phyloP scores from a whole-genome alignment of 2,888 invertebrate species.

The Ommatoiulus sabulosus region DNA sequence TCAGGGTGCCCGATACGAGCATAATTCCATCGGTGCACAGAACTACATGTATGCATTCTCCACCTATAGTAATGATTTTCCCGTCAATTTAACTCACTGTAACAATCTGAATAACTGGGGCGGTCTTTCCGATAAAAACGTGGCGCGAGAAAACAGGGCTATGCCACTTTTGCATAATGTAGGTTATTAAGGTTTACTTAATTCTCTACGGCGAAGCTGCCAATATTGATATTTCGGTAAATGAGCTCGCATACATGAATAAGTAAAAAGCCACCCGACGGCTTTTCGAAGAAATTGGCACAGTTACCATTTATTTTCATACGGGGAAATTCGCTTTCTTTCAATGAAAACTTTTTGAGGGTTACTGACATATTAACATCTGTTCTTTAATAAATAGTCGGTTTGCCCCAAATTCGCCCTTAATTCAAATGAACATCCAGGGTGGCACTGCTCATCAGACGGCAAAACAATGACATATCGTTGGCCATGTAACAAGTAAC shows the following conservation, averaged over 20 bases:
- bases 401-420: neutral
- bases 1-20: neutral
- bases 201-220: neutral
- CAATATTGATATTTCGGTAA: conserved; percentile 10
- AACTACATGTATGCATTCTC: neutral
- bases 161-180: conserved; percentile 13
- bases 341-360: neutral
- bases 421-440: neutral
- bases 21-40: neutral
- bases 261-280: neutral
- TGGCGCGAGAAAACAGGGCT: conserved; percentile 31
- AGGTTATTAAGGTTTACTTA: conserved; percentile 32
- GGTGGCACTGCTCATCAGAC: neutral
- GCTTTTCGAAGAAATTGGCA: neutral
- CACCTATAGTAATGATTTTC: conserved; percentile 21
- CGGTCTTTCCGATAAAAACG: conserved; percentile 21
- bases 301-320: neutral
- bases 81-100: neutral
- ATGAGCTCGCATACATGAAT: neutral
- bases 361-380: conserved; percentile 31
- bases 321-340: conserved; percentile 2
- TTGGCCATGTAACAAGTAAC: neutral
- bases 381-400: neutral
- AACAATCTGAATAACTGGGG: conserved; percentile 24
- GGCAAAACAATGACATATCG: neutral